phyloP scores from a whole-genome alignment of 2,888 invertebrate species.

The Tetanocera ferruginea region DNA sequence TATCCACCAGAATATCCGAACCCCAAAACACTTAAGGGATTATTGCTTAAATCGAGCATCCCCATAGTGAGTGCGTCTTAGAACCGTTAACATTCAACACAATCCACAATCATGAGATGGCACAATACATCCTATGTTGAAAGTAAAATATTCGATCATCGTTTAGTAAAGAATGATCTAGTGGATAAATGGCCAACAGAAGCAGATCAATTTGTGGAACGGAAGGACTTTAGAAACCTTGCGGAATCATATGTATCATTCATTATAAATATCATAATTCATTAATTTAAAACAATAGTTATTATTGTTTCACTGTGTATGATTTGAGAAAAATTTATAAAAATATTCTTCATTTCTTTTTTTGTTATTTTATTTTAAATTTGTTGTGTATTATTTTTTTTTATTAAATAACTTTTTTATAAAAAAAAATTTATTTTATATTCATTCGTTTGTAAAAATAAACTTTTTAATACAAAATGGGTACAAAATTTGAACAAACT shows the following conservation, averaged over 20 bases:
- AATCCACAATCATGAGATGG: slow-evolving; percentile 56
- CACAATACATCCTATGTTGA: slow-evolving; percentile 64
- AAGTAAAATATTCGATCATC: slow-evolving; percentile 68
- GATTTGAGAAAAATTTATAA: slow-evolving; percentile 20
- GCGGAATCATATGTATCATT: slow-evolving; percentile 68
- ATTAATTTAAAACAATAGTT: background rate
- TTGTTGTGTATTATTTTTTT: slow-evolving; percentile 27
- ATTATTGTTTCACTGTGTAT: slow-evolving; percentile 31
- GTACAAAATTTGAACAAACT: slow-evolving; percentile 55
- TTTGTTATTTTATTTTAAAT: slow-evolving; percentile 24
- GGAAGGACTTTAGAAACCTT: slow-evolving; percentile 68
- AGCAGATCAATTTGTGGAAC: slow-evolving; percentile 63
- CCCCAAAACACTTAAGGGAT: slow-evolving; percentile 62
- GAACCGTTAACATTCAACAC: slow-evolving; percentile 16
- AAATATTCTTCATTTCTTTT: slow-evolving; percentile 30
- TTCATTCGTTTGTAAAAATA: slow-evolving; percentile 33
- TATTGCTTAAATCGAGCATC: slow-evolving; percentile 65
- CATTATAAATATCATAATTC: background rate
- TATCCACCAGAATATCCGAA: slow-evolving; percentile 62
- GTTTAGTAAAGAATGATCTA: slow-evolving; percentile 67
- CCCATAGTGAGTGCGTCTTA: slow-evolving; percentile 66
- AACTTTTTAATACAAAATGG: slow-evolving; percentile 47
- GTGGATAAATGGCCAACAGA: slow-evolving; percentile 65
- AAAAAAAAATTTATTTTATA: slow-evolving; percentile 8
- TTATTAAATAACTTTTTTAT: slow-evolving; percentile 18